Base-by-base conservation (phyloP, 1,140 invertebrate species). In the Brachionus angularis region DNA sequence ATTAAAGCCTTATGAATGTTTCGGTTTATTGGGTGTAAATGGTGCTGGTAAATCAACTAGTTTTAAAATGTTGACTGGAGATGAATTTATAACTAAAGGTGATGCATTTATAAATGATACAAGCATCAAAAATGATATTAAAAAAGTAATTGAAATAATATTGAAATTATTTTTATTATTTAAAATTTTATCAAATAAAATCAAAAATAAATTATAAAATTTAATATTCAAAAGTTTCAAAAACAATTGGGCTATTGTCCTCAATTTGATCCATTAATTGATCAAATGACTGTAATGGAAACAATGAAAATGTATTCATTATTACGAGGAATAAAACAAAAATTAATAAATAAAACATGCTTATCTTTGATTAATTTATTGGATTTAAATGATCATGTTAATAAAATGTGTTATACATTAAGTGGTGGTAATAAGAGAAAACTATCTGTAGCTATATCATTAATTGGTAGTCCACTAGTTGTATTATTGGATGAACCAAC, bases 401-500 rank as follows among this genome's bases (percentile, higher is more conserved):
- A 44, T 47, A 64, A 64, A 33, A 64, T 50, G 84, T 83, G 27
- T 83, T 84, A 42, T 84, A 83, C 73, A 16, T 16, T 42, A 10
- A 82, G 80, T 75, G 77, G 81, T 33, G 83, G 83, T 1, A 83
- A 78, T 53, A 79, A 79, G 72, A 74, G 83, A 55, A 83, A 82
- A 69, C 72, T 83, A 27, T 81, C 80, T 16, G 75, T 81, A 14
- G 82, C 83, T 14, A 77, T 84, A 5, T 78, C 82, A 23, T 74
- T 82, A 70, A 49, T 84, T 14, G 82, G 82, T n/a, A 76, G 80
- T 23, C 81, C 82, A 62, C 73, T 75, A 33, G 64, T 83, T 49
- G 72, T 42, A 83, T 82, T 74, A 72, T 83, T 29, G 83, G 84
- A 75, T 74, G 84, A 16, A 82, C 82, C 21, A 80, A 81, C 27